Evolutionary conservation across 1,140 invertebrate species (phyloP).

Genomic region (Mya arenaria): DNA sequence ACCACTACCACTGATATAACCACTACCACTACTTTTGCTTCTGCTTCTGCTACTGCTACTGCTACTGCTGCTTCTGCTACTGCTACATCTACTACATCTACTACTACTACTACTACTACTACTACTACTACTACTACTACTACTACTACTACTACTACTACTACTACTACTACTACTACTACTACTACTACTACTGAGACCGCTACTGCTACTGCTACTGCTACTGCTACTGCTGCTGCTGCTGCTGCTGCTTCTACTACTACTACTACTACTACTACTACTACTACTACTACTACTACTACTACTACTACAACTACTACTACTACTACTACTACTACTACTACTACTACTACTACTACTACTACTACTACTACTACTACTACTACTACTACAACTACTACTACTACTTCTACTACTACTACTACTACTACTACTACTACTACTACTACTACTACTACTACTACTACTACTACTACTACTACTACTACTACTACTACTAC

Average conservation of each 20-base stretch:
- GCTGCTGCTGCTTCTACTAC: slow-evolving; percentile 35
- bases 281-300: slow-evolving; percentile 56
- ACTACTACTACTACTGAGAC: neutral
- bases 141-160: neutral
- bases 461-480: neutral
- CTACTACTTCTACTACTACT: slow-evolving; percentile 49
- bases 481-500: neutral
- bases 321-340: slow-evolving; percentile 43
- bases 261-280: slow-evolving; percentile 51
- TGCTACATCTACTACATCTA: neutral
- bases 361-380: slow-evolving; percentile 54
- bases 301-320: slow-evolving; percentile 39
- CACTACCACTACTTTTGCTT: slow-evolving; percentile 10
- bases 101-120: neutral
- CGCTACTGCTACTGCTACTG: neutral
- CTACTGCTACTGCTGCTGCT: slow-evolving; percentile 14
- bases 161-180: neutral
- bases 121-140: neutral
- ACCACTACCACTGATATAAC: slow-evolving; percentile 26
- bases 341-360: slow-evolving; percentile 49
- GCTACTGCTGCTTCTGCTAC: slow-evolving; percentile 39
- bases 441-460: neutral
- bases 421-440: slow-evolving; percentile 34
- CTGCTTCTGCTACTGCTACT: slow-evolving; percentile 32
- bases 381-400: slow-evolving; percentile 48